Percentiles rank a stretch among this genome's conserved stretches.
These are phyloP conservation scores for Seriola aureovittata DNA, from an alignment of 2,113 vertebrate species.

Conservation along the genomic window DNA sequence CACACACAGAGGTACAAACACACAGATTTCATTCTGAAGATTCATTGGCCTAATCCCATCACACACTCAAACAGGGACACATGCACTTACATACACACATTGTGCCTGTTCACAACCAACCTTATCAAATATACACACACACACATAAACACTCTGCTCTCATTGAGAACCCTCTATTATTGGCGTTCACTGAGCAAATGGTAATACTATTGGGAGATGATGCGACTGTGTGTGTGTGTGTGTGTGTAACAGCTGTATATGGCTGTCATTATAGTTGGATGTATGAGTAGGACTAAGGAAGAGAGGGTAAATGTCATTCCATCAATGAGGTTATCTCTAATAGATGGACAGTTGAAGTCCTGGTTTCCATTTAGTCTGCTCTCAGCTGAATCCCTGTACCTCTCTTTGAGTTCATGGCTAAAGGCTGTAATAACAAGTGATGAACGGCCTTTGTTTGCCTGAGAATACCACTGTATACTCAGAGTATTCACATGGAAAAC, in stretches of 20 bases:
- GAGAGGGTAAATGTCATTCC: conserved; percentile 72
- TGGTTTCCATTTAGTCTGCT: conserved; percentile 66
- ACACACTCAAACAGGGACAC: conserved; percentile 67
- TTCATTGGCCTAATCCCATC: conserved; percentile 80
- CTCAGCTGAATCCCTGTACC: conserved; percentile 35
- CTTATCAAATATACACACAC: conserved; percentile 59
- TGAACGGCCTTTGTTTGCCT: conserved; percentile 12
- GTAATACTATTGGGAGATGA: conserved; percentile 58
- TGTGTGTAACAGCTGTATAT: conserved; percentile 38
- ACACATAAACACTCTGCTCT: conserved; percentile 40
- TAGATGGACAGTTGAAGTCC: conserved; percentile 70
- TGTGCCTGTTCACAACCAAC: conserved; percentile 44
- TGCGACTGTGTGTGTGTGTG: conserved; percentile 29
- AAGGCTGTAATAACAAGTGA: conserved; percentile 46
- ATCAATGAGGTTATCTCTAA: conserved; percentile 74
- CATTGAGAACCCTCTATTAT: conserved; percentile 73
- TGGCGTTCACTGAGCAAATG: conserved; percentile 69
- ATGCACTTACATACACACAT: conserved; percentile 62
- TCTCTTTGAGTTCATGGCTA: conserved; percentile 35
- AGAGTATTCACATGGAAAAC: conserved; percentile 1
- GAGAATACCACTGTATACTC: neutral
- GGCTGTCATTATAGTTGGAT: conserved; percentile 67
- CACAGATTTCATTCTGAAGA: conserved; percentile 80
- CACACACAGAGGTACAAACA: conserved; percentile 41
- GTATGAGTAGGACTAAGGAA: conserved; percentile 62